phyloP scores from a whole-genome alignment of 2,797 vertebrate genomes.

The Spinus olivaceus region DNA sequence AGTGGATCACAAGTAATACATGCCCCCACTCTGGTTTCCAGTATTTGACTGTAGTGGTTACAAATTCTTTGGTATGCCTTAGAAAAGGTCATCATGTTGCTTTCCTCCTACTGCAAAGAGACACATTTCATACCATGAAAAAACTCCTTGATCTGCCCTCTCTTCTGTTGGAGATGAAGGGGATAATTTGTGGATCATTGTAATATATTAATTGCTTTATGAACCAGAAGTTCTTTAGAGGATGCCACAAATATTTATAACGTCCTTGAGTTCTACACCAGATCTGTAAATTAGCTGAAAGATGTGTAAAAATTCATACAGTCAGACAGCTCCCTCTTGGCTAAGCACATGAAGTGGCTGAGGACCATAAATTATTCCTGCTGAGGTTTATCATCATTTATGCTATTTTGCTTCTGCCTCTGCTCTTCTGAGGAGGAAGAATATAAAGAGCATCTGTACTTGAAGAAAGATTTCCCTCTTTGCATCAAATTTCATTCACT shows the following conservation, averaged over 20 bases:
- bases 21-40: neutral
- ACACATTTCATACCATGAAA: neutral
- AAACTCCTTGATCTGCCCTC: neutral
- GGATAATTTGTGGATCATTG: neutral
- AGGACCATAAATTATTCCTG: constrained; percentile 51
- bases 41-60: neutral
- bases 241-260: constrained; percentile 43
- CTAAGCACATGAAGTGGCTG: neutral
- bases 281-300: constrained; percentile 59
- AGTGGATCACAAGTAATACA: neutral
- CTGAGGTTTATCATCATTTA: constrained; percentile 57
- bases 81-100: neutral
- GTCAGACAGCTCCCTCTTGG: constrained; percentile 35
- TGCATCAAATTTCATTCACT: neutral
- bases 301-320: constrained; percentile 18
- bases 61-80: neutral
- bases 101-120: neutral
- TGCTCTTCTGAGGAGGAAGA: neutral
- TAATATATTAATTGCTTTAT: neutral
- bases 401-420: constrained; percentile 43
- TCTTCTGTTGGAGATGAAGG: neutral
- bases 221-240: neutral
- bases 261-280: constrained; percentile 16
- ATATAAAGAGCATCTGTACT: constrained; percentile 15
- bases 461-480: constrained; percentile 4